Evolutionary conservation across 2,888 invertebrate genomes (phyloP).

Genomic region (Augiades crinisus): DNA sequence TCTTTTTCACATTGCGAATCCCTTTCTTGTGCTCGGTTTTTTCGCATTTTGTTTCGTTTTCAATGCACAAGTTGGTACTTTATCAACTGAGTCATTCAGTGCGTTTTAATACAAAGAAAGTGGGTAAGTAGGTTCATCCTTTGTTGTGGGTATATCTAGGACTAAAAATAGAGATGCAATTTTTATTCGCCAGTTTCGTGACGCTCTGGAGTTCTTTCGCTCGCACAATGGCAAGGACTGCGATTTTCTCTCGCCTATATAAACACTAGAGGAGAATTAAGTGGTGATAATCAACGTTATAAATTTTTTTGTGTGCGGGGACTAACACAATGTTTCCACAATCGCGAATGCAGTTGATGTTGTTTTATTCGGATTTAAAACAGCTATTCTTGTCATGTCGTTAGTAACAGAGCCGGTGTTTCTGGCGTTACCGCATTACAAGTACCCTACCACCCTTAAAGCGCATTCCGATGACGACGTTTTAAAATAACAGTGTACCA

Average conservation of each 20-base stretch:
- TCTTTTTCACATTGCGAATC: slow-evolving; percentile 41
- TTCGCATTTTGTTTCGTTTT: slow-evolving; percentile 17
- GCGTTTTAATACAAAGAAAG: slow-evolving; percentile 18
- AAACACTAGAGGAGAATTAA: too few species aligned
- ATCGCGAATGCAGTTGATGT: too few species aligned
- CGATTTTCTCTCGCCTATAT: background rate
- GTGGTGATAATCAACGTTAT: too few species aligned
- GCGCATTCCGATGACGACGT: too few species aligned
- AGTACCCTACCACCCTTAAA: too few species aligned
- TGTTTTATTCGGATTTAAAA: too few species aligned
- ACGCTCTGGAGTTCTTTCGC: background rate
- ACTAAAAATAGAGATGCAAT: background rate
- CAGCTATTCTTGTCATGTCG: too few species aligned
- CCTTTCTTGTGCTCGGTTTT: slow-evolving; percentile 31
- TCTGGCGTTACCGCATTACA: too few species aligned
- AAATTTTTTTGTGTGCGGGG: too few species aligned
- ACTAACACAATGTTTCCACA: too few species aligned
- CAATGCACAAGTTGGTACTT: slow-evolving; percentile 21
- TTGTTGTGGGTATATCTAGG: slow-evolving; percentile 8
- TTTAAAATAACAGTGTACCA: too few species aligned
- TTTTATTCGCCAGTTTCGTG: background rate
- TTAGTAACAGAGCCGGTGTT: too few species aligned
- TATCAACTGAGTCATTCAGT: slow-evolving; percentile 14
- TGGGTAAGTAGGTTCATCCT: slow-evolving; percentile 21
- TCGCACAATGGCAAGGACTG: background rate